Evolutionary conservation across 2,888 invertebrate genomes (phyloP).

Genomic region (Eubasilissa splendida): DNA sequence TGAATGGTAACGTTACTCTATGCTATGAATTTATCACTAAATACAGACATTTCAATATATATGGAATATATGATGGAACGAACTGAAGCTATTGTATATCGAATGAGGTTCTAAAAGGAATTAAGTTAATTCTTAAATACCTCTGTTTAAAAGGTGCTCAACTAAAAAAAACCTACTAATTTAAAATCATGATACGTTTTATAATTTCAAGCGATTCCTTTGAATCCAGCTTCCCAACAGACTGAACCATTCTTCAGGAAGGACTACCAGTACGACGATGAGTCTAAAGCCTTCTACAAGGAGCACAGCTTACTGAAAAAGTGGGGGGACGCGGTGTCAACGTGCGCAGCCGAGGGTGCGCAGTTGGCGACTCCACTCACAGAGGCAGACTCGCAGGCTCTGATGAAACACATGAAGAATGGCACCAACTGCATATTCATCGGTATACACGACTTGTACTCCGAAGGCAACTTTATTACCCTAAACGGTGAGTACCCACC

Average conservation of each 20-base stretch:
- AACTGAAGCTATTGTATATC: no score
- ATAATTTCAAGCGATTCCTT: not conserved
- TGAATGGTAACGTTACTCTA: no score
- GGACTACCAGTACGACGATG: not conserved
- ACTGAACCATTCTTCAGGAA: not conserved
- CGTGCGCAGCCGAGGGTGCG: constrained; percentile 40
- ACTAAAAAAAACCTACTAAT: no score
- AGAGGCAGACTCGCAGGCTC: not conserved
- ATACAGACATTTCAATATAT: no score
- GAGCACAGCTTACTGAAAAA: not conserved
- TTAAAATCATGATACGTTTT: no score
- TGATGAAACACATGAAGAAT: not conserved
- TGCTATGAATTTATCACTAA: no score
- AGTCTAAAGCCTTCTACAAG: not conserved
- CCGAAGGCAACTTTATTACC: constrained; percentile 46
- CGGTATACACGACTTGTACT: constrained; percentile 42
- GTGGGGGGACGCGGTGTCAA: constrained; percentile 38
- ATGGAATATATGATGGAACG: no score
- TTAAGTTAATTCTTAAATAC: no score
- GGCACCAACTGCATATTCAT: not conserved
- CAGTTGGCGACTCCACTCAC: constrained; percentile 35
- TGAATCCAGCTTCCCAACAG: not conserved
- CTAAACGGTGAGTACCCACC: constrained; percentile 37
- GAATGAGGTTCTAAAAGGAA: no score
- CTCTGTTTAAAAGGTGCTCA: no score